These are phyloP conservation scores for Philypnodon macrostomus DNA, from an alignment of 2,797 vertebrate species.

Conservation along the genomic window DNA sequence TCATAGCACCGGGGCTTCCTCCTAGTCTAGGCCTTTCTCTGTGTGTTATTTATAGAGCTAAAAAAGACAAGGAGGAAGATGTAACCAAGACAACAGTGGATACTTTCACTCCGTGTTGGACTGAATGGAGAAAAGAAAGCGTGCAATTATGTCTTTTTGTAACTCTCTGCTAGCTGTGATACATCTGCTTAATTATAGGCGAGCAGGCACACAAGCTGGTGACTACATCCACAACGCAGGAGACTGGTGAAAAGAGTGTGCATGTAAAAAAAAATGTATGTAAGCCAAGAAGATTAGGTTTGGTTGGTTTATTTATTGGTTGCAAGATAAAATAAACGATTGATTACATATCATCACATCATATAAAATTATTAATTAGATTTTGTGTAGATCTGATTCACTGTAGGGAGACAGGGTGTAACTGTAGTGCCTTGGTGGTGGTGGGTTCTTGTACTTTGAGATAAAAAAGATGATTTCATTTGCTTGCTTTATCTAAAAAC, in stretches of 20 bases:
- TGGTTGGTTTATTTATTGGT: no score
- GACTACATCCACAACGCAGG: conserved; percentile 40
- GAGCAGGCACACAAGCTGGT: conserved; percentile 38
- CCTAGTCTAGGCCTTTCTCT: conserved; percentile 58
- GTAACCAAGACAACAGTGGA: conserved; percentile 80
- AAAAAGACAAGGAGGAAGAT: conserved; percentile 64
- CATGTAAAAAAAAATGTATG: no score
- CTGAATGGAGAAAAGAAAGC: conserved; percentile 66
- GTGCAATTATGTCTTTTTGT: conserved; percentile 63
- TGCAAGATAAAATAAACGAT: no score
- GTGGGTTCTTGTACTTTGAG: no score
- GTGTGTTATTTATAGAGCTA: conserved; percentile 78
- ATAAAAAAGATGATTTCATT: no score
- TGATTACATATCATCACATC: no score
- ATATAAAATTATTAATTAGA: no score
- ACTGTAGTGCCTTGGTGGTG: no score
- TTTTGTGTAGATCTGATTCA: no score
- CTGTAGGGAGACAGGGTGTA: no score
- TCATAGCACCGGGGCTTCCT: conserved; percentile 67
- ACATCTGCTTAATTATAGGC: conserved; percentile 70
- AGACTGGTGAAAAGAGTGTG: conserved; percentile 19
- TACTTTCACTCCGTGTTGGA: conserved; percentile 61
- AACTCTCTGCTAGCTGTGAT: conserved; percentile 37
- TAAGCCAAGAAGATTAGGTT: no score
- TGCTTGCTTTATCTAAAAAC: no score